phyloP scores from a whole-genome alignment of 2,797 vertebrate genomes.

The Galago senegalensis region DNA sequence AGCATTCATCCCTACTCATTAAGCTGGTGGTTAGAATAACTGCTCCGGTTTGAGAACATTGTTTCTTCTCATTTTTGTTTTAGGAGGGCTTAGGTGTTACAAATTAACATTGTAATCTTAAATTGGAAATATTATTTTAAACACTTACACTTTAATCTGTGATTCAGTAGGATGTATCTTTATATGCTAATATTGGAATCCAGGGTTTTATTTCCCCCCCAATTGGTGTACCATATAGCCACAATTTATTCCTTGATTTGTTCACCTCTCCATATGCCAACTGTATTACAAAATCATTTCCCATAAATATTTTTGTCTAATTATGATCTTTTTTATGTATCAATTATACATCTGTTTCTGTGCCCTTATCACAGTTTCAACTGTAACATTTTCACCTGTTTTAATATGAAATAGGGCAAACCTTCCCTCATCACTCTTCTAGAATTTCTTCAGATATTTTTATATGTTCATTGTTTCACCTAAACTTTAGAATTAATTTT shows the following conservation, averaged over 20 bases:
- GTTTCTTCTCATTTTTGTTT: background rate
- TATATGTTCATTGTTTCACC: background rate
- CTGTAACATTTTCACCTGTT: background rate
- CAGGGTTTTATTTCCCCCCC: rapidly evolving
- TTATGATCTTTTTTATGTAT: background rate
- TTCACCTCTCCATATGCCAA: background rate
- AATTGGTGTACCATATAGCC: background rate
- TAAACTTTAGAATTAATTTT: constrained; percentile 11
- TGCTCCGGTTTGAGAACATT: background rate
- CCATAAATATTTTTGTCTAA: background rate
- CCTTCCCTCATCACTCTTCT: background rate
- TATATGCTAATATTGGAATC: background rate
- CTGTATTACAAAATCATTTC: background rate
- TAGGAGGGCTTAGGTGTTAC: background rate
- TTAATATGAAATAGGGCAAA: background rate
- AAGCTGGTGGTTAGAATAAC: background rate
- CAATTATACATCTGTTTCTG: background rate
- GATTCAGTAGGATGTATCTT: background rate
- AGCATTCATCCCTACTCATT: background rate
- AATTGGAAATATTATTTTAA: background rate
- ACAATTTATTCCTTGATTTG: background rate
- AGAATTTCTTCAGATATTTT: background rate
- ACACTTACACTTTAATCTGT: background rate
- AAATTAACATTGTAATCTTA: background rate
- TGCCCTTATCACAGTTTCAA: background rate